phyloP scores from a whole-genome alignment of 2,797 vertebrate species.

The Melanotaenia maccullochi region DNA sequence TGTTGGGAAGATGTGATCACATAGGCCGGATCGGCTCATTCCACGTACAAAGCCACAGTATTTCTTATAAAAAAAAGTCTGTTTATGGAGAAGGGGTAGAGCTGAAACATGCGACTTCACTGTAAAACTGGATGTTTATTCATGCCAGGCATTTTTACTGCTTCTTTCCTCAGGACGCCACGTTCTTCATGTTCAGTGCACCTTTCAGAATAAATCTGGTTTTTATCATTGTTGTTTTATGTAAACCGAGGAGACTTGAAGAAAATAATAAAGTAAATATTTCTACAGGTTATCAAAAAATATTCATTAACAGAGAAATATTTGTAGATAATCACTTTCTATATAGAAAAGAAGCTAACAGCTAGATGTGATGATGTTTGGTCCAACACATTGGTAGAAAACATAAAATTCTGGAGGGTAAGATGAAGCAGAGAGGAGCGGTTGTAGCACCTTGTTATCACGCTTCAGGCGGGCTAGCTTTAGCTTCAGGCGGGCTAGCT shows the following conservation, averaged over 20 bases:
- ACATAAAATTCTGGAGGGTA: constrained; percentile 64
- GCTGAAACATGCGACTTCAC: too few species aligned
- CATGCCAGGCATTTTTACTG: not conserved
- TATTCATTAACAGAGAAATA: constrained; percentile 63
- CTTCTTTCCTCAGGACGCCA: too few species aligned
- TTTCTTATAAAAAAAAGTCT: too few species aligned
- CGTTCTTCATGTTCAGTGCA: constrained; percentile 62
- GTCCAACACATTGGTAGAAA: constrained; percentile 75
- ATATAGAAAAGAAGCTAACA: constrained; percentile 65
- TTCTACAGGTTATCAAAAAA: constrained; percentile 68
- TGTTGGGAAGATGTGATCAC: too few species aligned
- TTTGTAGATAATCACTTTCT: constrained; percentile 70
- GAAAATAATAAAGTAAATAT: constrained; percentile 58
- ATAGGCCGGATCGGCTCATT: too few species aligned
- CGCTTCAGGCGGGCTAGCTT: constrained; percentile 19
- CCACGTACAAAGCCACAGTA: too few species aligned
- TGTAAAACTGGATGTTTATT: too few species aligned
- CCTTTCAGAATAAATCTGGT: constrained; percentile 6
- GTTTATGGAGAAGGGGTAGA: too few species aligned
- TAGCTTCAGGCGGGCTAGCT: too few species aligned
- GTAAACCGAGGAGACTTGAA: constrained; percentile 62
- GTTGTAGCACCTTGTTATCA: constrained; percentile 75
- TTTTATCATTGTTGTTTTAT: constrained; percentile 21
- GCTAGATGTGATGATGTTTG: constrained; percentile 67
- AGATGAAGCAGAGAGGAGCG: constrained; percentile 64